Evolutionary conservation across 2,888 invertebrate species (phyloP).

Genomic region (Drosophila kambysellisi): DNA sequence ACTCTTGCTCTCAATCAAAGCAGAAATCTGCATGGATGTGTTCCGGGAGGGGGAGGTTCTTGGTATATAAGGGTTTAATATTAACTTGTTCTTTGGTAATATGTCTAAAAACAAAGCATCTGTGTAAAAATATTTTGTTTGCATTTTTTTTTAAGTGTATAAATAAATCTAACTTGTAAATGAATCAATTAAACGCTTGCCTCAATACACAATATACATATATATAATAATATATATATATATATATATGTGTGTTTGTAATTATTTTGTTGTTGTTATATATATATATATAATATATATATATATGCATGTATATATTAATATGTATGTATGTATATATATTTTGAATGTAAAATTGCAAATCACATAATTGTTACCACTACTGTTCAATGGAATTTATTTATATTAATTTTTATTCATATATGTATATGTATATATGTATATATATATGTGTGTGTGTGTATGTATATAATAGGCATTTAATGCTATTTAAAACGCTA

Average conservation of each 20-base stretch:
- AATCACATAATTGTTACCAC: conserved; percentile 83
- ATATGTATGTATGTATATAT: conserved; percentile 56
- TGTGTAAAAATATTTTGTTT: conserved; percentile 72
- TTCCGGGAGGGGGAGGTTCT: conserved; percentile 11
- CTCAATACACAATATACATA: conserved; percentile 67
- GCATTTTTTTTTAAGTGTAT: conserved; percentile 64
- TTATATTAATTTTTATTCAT: conserved; percentile 33
- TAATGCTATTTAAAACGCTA: conserved; percentile 79
- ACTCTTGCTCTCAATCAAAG: conserved; percentile 35
- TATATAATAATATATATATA: conserved; percentile 42
- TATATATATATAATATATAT: conserved; percentile 37
- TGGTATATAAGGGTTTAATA: conserved; percentile 19
- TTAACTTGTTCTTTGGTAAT: conserved; percentile 46
- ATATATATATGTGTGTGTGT: conserved; percentile 51
- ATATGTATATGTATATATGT: conserved; percentile 52
- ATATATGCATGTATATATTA: conserved; percentile 43
- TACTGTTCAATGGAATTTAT: conserved; percentile 76
- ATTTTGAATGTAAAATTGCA: conserved; percentile 80
- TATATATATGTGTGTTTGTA: conserved; percentile 48
- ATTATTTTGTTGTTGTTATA: conserved; percentile 45
- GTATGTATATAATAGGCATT: conserved; percentile 71
- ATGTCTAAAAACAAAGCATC: conserved; percentile 62
- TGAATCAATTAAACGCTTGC: conserved; percentile 76
- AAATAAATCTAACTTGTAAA: conserved; percentile 77
- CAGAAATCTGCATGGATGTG: conserved; percentile 34